These are phyloP conservation scores for Nebria ingens DNA, from an alignment of 1,140 invertebrate genomes.

Conservation along the genomic window DNA sequence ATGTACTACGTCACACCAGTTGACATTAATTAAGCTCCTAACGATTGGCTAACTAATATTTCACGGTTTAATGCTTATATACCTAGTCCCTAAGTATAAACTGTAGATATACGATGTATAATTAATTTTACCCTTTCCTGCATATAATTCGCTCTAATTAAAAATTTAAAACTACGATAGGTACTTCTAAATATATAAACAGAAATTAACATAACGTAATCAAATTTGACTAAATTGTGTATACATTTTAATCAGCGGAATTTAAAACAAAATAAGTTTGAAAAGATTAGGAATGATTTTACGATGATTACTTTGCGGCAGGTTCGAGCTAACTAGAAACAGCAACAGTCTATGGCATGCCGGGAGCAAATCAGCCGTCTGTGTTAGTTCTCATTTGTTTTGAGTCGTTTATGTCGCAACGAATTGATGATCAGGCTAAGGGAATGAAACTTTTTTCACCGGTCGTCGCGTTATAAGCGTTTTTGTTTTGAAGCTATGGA, in stretches of 20 bases:
- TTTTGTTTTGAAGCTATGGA: not conserved
- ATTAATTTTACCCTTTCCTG: too few species aligned
- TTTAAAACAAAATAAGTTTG: not conserved
- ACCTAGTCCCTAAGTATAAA: too few species aligned
- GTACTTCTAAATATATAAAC: too few species aligned
- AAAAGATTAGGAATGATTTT: not conserved
- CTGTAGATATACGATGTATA: too few species aligned
- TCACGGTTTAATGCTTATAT: not conserved
- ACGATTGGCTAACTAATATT: constrained; percentile 5
- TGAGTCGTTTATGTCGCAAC: not conserved
- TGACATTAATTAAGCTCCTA: constrained; percentile 3
- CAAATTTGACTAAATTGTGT: too few species aligned
- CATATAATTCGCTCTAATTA: too few species aligned
- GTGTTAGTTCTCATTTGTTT: not conserved
- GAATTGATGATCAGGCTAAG: not conserved
- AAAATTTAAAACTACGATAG: too few species aligned
- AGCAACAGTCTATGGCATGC: too few species aligned
- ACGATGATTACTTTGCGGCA: not conserved
- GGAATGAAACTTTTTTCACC: not conserved
- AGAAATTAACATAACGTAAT: too few species aligned
- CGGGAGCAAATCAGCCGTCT: not conserved
- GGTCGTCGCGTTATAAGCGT: not conserved
- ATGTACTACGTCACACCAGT: not conserved
- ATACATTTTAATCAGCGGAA: too few species aligned
- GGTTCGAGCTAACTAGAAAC: too few species aligned